These are phyloP conservation scores for Anadara kagoshimensis DNA, from an alignment of 1,140 invertebrate genomes.

Conservation along the genomic window DNA sequence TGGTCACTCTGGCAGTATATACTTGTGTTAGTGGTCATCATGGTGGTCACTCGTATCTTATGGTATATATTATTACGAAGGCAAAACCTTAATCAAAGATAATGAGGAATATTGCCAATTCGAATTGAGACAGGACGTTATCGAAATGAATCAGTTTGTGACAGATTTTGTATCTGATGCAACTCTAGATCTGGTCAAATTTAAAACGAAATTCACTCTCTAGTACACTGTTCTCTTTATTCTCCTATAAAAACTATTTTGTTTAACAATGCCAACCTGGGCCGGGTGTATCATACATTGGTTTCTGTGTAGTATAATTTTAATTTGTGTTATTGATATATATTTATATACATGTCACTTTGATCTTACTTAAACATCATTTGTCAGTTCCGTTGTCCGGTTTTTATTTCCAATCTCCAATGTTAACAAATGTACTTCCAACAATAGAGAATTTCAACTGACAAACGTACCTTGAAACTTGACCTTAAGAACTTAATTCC, in stretches of 20 bases:
- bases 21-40: conserved; percentile 32
- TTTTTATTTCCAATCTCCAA: too few species aligned
- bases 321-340: too few species aligned
- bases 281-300: background rate
- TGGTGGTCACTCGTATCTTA: conserved; percentile 27
- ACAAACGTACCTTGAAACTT: too few species aligned
- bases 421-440: too few species aligned
- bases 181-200: background rate
- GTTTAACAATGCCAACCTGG: background rate
- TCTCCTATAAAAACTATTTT: background rate
- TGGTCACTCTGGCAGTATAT: conserved; percentile 40
- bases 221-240: background rate
- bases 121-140: background rate
- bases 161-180: too few species aligned
- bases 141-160: background rate
- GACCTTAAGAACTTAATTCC: too few species aligned
- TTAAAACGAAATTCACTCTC: background rate
- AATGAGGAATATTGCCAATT: background rate
- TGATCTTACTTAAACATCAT: too few species aligned
- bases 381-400: too few species aligned
- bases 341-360: too few species aligned
- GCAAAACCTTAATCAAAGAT: conserved; percentile 23
- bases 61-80: conserved; percentile 41
- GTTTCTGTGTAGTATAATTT: too few species aligned
- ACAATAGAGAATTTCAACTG: too few species aligned